Conservation (phyloP, 2,888 invertebrate species). For the Leucoptera coffeella region DNA sequence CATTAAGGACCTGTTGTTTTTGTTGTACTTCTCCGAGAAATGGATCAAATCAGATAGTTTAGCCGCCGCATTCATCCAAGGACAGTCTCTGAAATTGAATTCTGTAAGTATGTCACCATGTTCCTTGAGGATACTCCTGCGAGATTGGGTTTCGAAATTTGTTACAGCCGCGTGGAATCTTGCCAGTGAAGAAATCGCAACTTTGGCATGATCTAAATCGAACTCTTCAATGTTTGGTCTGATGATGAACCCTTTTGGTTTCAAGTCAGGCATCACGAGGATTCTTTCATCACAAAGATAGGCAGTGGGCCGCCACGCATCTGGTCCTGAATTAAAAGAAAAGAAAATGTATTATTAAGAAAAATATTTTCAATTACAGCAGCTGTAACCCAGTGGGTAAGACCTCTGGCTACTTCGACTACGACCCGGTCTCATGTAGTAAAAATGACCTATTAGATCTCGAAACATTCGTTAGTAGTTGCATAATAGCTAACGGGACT, state of each 20-base stretch:
- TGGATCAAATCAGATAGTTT: constrained; percentile 17
- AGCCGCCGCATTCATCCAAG: constrained; percentile 20
- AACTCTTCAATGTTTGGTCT: constrained; percentile 12
- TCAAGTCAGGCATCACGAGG: constrained; percentile 29
- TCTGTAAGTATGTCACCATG: constrained; percentile 15
- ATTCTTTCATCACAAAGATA: constrained; percentile 18
- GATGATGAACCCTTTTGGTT: constrained; percentile 16
- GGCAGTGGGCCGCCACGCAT: constrained; percentile 20
- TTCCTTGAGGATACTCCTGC: constrained; percentile 14
- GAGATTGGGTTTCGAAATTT: constrained; percentile 18
- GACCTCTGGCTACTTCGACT: too few relatives aligned
- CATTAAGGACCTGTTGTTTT: too few relatives aligned
- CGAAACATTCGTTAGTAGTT: too few relatives aligned
- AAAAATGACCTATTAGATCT: too few relatives aligned
- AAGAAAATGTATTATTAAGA: too few relatives aligned
- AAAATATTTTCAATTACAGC: too few relatives aligned
- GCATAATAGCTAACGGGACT: too few relatives aligned
- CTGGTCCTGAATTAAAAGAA: constrained; percentile 16
- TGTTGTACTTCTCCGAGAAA: constrained; percentile 16
- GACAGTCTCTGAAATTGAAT: constrained; percentile 16
- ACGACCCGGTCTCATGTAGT: too few relatives aligned
- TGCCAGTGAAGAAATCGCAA: constrained; percentile 16
- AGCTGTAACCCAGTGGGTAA: too few relatives aligned
- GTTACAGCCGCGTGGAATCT: constrained; percentile 28
- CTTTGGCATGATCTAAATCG: constrained; percentile 16